Evolutionary conservation across 2,797 vertebrate species (phyloP).

Genomic region (Poecilia velifera): DNA sequence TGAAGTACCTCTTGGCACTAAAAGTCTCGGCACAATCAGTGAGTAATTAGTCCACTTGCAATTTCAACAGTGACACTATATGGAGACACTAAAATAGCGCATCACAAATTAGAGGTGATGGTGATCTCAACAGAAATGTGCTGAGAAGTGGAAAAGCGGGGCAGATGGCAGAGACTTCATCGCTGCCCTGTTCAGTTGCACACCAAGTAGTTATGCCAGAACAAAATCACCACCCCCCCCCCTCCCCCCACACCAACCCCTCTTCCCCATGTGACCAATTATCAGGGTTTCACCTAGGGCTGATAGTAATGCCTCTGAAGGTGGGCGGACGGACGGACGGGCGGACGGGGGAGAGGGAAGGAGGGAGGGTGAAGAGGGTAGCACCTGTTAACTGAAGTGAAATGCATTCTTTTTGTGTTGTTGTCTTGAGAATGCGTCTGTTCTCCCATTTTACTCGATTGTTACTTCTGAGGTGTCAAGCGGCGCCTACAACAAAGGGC

Average conservation of each 20-base stretch:
- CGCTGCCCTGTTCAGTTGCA: slow-evolving; percentile 69
- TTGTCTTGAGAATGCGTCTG: background rate
- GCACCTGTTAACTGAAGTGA: slow-evolving; percentile 64
- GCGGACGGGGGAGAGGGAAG: background rate
- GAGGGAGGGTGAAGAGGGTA: slow-evolving; percentile 17
- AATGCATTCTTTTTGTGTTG: slow-evolving; percentile 27
- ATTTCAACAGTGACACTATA: slow-evolving; percentile 28
- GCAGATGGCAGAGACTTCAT: slow-evolving; percentile 80
- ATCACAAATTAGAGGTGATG: slow-evolving; percentile 61
- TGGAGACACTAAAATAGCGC: slow-evolving; percentile 50
- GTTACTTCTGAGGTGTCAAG: slow-evolving; percentile 9
- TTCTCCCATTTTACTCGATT: slow-evolving; percentile 1
- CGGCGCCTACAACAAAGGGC: slow-evolving; percentile 4
- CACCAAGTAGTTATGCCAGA: slow-evolving; percentile 73
- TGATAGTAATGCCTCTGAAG: slow-evolving; percentile 48
- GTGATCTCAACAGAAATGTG: slow-evolving; percentile 56
- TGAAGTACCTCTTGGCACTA: slow-evolving; percentile 11
- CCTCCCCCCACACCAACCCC: slow-evolving; percentile 42
- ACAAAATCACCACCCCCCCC: slow-evolving; percentile 68
- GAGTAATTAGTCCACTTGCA: slow-evolving; percentile 46
- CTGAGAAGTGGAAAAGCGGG: slow-evolving; percentile 59
- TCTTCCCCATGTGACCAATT: slow-evolving; percentile 84
- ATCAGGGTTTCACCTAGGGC: slow-evolving; percentile 82
- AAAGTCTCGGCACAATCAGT: slow-evolving; percentile 32
- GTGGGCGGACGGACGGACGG: slow-evolving; percentile 19